Conservation (phyloP, 2,113 vertebrate genomes). For the Chloebia gouldiae region DNA sequence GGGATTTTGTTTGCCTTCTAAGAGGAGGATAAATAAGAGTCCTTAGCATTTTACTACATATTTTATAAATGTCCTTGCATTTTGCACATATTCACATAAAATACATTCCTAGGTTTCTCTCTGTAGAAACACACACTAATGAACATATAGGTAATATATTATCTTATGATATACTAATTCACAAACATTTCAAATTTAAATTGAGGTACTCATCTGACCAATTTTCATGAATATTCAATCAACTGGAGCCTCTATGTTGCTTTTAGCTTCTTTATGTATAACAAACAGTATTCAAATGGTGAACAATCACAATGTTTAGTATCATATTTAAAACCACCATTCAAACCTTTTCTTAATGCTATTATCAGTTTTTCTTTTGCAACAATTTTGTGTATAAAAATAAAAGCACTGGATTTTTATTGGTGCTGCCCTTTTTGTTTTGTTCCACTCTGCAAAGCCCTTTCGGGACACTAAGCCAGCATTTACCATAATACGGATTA, state of each 20-base stretch:
- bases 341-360: conserved; percentile 82
- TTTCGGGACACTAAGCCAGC: conserved; percentile 92
- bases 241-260: conserved; percentile 53
- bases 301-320: conserved; percentile 85
- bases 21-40: background rate
- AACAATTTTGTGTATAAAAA: conserved; percentile 86
- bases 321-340: conserved; percentile 85
- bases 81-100: background rate
- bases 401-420: conserved; percentile 84
- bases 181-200: conserved; percentile 62
- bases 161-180: background rate
- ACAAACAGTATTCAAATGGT: conserved; percentile 82
- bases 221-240: conserved; percentile 69
- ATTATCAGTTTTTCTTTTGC: conserved; percentile 85
- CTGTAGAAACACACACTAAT: background rate
- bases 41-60: background rate
- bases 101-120: background rate
- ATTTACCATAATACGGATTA: conserved; percentile 98
- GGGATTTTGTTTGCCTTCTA: background rate
- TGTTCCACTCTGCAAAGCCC: conserved; percentile 85
- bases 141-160: background rate
- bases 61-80: background rate
- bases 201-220: conserved; percentile 35
- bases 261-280: conserved; percentile 81
- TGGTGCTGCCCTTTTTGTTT: conserved; percentile 82